Evolutionary conservation across 2,888 invertebrate species (phyloP).

Genomic region (Pyrrhia umbra): DNA sequence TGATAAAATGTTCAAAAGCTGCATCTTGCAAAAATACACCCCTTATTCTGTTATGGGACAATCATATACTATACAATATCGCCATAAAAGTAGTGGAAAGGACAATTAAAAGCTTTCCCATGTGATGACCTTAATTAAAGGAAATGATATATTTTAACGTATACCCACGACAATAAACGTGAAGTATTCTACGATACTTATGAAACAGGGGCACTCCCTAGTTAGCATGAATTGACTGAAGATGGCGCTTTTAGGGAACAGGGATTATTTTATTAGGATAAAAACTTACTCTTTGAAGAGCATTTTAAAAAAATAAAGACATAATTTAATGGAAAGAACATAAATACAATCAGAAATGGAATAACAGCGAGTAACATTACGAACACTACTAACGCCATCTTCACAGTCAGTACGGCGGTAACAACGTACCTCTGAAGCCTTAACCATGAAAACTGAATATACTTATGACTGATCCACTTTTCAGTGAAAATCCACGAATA

Average conservation of each 20-base stretch:
- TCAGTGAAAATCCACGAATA: not conserved
- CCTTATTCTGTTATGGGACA: too few species aligned
- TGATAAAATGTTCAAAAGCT: too few species aligned
- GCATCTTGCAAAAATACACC: too few species aligned
- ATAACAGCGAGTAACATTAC: not conserved
- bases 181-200: not conserved
- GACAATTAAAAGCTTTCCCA: slow-evolving; percentile 4
- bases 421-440: slow-evolving; percentile 29
- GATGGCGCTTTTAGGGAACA: slow-evolving; percentile 42
- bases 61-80: too few species aligned
- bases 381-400: slow-evolving; percentile 56
- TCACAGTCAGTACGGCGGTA: slow-evolving; percentile 1
- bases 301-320: not conserved
- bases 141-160: not conserved
- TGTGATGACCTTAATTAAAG: not conserved
- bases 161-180: not conserved
- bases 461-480: not conserved
- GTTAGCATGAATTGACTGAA: slow-evolving; percentile 1
- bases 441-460: slow-evolving; percentile 4
- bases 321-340: too few species aligned
- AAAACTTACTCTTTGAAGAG: not conserved
- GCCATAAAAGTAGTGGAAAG: not conserved
- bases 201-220: slow-evolving; percentile 12
- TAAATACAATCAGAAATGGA: not conserved
- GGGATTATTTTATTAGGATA: not conserved